Evolutionary conservation across 2,888 invertebrate species (phyloP).

Genomic region (Amiota communis): DNA sequence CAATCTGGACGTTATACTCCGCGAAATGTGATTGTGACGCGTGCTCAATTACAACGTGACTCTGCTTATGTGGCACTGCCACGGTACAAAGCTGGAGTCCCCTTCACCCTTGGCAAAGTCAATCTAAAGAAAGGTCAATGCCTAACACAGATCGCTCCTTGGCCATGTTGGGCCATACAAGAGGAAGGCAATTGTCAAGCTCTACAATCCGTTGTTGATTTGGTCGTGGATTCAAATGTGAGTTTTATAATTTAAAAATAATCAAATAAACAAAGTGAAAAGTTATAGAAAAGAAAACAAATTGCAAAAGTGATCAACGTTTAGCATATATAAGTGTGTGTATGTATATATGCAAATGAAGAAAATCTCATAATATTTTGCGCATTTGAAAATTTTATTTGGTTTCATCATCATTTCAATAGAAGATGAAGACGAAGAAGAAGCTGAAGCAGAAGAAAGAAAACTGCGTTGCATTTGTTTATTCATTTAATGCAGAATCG

Average conservation of each 20-base stretch:
- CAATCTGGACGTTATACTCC: slow-evolving; percentile 76
- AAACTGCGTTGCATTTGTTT: no score
- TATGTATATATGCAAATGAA: no score
- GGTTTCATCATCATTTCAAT: no score
- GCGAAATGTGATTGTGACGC: slow-evolving; percentile 78
- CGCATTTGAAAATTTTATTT: no score
- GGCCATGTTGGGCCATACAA: slow-evolving; percentile 81
- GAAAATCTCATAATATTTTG: no score
- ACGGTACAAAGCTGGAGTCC: slow-evolving; percentile 77
- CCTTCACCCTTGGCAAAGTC: slow-evolving; percentile 77
- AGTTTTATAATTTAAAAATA: slow-evolving; percentile 48
- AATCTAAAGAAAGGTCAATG: slow-evolving; percentile 75
- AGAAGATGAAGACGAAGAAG: no score
- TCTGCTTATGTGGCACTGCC: slow-evolving; percentile 77
- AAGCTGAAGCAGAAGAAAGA: no score
- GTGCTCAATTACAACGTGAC: slow-evolving; percentile 77
- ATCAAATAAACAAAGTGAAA: no score
- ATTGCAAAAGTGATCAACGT: neutral
- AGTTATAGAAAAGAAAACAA: neutral
- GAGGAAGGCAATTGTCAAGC: slow-evolving; percentile 81
- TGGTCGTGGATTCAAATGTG: slow-evolving; percentile 77
- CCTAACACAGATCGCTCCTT: slow-evolving; percentile 76
- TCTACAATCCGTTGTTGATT: slow-evolving; percentile 81
- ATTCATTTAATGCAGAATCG: neutral
- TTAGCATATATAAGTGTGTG: no score